These are phyloP conservation scores for Euclidia mi DNA, from an alignment of 2,888 invertebrate species.

Conservation along the genomic window DNA sequence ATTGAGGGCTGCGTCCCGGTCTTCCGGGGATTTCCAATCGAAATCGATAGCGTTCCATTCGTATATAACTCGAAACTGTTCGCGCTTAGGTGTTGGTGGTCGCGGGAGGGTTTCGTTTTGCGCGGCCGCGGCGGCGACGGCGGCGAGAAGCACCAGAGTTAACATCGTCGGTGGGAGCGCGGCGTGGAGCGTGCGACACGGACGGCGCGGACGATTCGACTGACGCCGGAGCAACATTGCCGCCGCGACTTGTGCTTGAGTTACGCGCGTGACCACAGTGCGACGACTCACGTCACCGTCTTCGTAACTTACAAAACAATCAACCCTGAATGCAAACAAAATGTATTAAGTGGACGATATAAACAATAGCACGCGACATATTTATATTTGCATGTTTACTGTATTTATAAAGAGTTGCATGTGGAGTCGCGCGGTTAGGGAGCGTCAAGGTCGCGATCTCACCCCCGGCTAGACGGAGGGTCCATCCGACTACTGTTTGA, in stretches of 20 bases:
- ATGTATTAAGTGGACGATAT: constrained; percentile 45
- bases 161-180: constrained; percentile 70
- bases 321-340: constrained; percentile 61
- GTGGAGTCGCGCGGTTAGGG: constrained; percentile 55
- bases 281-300: constrained; percentile 62
- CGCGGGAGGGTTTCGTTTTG: constrained; percentile 74
- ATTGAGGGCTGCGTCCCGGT: constrained; percentile 87
- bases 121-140: constrained; percentile 80
- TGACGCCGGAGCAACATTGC: constrained; percentile 70
- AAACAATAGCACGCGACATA: constrained; percentile 54
- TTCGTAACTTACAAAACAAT: constrained; percentile 60
- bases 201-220: constrained; percentile 76
- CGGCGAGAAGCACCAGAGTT: constrained; percentile 70
- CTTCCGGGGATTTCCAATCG: constrained; percentile 91
- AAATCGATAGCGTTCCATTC: constrained; percentile 93
- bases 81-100: constrained; percentile 74
- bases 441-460: constrained; percentile 74
- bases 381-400: constrained; percentile 15
- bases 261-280: constrained; percentile 69
- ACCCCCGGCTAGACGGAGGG: constrained; percentile 83
- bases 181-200: constrained; percentile 74
- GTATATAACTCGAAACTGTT: constrained; percentile 92
- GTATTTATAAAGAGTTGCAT: constrained; percentile 15
- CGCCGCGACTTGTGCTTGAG: constrained; percentile 50
- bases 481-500: constrained; percentile 56